Conservation (phyloP, 2,888 invertebrate genomes). For the Lottia gigantea region DNA sequence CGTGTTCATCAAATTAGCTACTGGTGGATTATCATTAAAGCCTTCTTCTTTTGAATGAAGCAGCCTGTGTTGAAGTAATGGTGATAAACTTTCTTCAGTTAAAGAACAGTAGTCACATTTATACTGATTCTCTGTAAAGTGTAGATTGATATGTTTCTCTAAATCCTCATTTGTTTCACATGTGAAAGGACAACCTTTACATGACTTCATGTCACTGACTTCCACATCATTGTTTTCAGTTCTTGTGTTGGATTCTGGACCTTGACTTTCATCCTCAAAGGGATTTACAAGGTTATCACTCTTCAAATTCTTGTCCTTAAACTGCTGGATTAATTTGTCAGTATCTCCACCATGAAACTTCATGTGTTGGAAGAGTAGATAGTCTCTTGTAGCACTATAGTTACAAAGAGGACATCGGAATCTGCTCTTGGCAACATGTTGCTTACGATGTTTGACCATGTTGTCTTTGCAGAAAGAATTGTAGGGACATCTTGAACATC, state of each 20-base stretch:
- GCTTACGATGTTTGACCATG: slow-evolving; percentile 52
- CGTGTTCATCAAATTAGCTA: slow-evolving; percentile 37
- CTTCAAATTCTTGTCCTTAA: slow-evolving; percentile 36
- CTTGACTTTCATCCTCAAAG: slow-evolving; percentile 26
- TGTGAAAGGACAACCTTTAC: slow-evolving; percentile 48
- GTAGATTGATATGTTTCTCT: slow-evolving; percentile 46
- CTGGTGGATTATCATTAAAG: slow-evolving; percentile 38
- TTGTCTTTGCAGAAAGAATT: slow-evolving; percentile 47
- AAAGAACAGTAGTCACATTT: slow-evolving; percentile 51
- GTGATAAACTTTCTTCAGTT: slow-evolving; percentile 42
- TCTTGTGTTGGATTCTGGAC: slow-evolving; percentile 31
- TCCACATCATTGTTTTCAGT: slow-evolving; percentile 28
- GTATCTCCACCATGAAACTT: slow-evolving; percentile 42
- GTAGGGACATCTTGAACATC: slow-evolving; percentile 51
- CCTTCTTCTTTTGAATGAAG: slow-evolving; percentile 45
- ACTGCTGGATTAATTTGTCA: slow-evolving; percentile 15
- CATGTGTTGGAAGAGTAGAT: slow-evolving; percentile 49
- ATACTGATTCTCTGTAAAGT: slow-evolving; percentile 36
- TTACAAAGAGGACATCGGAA: slow-evolving; percentile 52
- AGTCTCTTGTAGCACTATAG: slow-evolving; percentile 49
- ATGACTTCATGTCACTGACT: slow-evolving; percentile 36
- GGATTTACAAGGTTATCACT: slow-evolving; percentile 45
- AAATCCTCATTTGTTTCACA: slow-evolving; percentile 45
- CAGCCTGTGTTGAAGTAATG: slow-evolving; percentile 45
- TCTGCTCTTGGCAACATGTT: slow-evolving; percentile 46